Evolutionary conservation across 1,140 invertebrate species (phyloP).

Genomic region (Drosophila arizonae): DNA sequence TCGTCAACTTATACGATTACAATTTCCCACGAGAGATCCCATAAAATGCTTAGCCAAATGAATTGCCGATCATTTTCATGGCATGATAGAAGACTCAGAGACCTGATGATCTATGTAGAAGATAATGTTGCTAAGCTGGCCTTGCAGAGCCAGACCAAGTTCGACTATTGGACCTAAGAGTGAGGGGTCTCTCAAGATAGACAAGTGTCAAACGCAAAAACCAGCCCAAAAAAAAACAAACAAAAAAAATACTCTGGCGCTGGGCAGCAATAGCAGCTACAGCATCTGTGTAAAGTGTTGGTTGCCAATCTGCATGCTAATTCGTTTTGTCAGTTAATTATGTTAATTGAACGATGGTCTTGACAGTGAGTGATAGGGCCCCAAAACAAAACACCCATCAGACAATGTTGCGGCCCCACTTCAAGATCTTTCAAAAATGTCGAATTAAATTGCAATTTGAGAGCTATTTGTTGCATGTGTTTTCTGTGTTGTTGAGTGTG

Average conservation of each 20-base stretch:
- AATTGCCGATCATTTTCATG: slow-evolving; percentile 7
- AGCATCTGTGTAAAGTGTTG: slow-evolving; percentile 52
- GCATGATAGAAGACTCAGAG: background rate
- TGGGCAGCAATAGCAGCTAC: background rate
- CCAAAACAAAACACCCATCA: slow-evolving; percentile 48
- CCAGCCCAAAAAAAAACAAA: slow-evolving; percentile 1
- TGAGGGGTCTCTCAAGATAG: slow-evolving; percentile 2
- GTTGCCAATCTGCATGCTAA: slow-evolving; percentile 59
- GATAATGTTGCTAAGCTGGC: slow-evolving; percentile 25
- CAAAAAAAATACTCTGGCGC: background rate
- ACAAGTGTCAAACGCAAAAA: slow-evolving; percentile 22
- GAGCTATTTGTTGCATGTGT: slow-evolving; percentile 29
- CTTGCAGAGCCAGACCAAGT: slow-evolving; percentile 9
- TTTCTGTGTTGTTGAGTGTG: background rate
- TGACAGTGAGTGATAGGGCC: slow-evolving; percentile 75
- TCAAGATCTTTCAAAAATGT: slow-evolving; percentile 51
- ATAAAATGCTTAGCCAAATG: slow-evolving; percentile 19
- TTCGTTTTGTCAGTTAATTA: slow-evolving; percentile 75
- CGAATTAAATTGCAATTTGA: slow-evolving; percentile 78
- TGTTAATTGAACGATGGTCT: slow-evolving; percentile 78
- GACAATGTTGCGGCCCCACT: slow-evolving; percentile 62
- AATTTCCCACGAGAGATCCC: slow-evolving; percentile 36
- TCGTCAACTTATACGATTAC: slow-evolving; percentile 15
- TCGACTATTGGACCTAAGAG: slow-evolving; percentile 4
- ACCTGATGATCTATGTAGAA: slow-evolving; percentile 20